These are phyloP conservation scores for Caenorhabditis inopinata DNA, from an alignment of 1,140 invertebrate species.

Conservation along the genomic window DNA sequence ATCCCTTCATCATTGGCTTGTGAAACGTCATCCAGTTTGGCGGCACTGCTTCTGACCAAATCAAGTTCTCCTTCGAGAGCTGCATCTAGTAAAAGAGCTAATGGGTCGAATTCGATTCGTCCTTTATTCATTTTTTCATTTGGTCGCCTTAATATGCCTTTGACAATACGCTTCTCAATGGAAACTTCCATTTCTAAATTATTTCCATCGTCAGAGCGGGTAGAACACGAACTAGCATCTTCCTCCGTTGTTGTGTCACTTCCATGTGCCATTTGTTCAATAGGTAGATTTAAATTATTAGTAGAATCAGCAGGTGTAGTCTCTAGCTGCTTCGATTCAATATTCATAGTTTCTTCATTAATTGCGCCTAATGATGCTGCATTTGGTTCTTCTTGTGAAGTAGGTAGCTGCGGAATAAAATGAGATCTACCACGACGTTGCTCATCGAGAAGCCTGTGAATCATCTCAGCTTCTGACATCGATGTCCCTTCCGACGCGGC, in stretches of 20 bases:
- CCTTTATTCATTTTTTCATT: slow-evolving; percentile 36
- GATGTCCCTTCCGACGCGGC: slow-evolving; percentile 47
- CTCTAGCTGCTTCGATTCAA: neutral
- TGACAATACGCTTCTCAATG: neutral
- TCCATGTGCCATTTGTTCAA: neutral
- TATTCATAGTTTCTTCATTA: neutral
- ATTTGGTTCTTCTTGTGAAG: slow-evolving; percentile 2
- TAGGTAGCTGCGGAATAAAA: neutral
- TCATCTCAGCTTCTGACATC: slow-evolving; percentile 42
- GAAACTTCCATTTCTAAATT: slow-evolving; percentile 20
- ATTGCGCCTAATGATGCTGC: neutral
- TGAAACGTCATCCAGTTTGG: slow-evolving; percentile 80
- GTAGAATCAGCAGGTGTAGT: neutral
- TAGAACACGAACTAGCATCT: slow-evolving; percentile 13
- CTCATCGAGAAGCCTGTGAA: slow-evolving; percentile 44
- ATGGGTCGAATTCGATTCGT: slow-evolving; percentile 89
- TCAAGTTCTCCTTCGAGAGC: slow-evolving; percentile 96
- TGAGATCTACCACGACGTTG: slow-evolving; percentile 43
- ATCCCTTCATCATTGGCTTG: slow-evolving; percentile 95
- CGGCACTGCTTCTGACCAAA: slow-evolving; percentile 88
- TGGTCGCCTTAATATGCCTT: slow-evolving; percentile 34
- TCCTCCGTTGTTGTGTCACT: slow-evolving; percentile 1
- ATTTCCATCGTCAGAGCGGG: slow-evolving; percentile 2
- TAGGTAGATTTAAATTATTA: neutral
- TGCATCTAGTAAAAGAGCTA: slow-evolving; percentile 90